Percentiles rank a stretch among this genome's conserved stretches.
Conservation (phyloP, 2,888 invertebrate species). For the Linhomoeus sp. region DNA sequence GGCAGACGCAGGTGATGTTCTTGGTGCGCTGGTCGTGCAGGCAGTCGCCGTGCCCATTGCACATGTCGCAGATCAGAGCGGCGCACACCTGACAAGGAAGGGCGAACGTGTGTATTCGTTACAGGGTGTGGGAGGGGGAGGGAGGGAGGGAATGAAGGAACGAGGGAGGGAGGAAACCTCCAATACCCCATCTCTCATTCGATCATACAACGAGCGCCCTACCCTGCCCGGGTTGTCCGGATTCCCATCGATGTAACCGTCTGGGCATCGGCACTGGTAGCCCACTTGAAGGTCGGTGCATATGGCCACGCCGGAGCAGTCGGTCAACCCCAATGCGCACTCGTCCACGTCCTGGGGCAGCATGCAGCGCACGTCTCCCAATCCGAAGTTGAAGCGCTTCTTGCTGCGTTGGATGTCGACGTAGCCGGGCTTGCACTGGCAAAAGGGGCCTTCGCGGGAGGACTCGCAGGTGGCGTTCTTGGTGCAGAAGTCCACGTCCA, state of each 20-base stretch:
- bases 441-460: constrained; percentile 68
- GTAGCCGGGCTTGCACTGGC: constrained; percentile 73
- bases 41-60: constrained; percentile 24
- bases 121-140: no score
- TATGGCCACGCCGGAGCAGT: constrained; percentile 24
- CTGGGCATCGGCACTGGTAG: constrained; percentile 23
- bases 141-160: no score
- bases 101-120: no score
- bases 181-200: no score
- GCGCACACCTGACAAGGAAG: no score
- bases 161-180: no score
- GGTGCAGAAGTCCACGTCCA: constrained; percentile 52
- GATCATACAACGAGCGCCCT: no score
- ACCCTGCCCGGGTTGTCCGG: constrained; percentile 14
- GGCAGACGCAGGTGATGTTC: constrained; percentile 20
- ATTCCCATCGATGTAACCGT: constrained; percentile 18
- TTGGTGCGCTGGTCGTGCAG: constrained; percentile 14
- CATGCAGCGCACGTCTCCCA: constrained; percentile 13
- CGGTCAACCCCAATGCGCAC: constrained; percentile 24
- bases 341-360: constrained; percentile 22
- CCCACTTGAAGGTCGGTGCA: constrained; percentile 22
- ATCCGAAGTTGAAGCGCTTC: neutral
- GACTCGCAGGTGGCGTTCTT: constrained; percentile 74
- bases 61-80: constrained; percentile 10
- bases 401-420: constrained; percentile 35